Percentiles rank a stretch among this genome's conserved stretches.
These are phyloP conservation scores for Drosophila ironensis DNA, from an alignment of 1,140 invertebrate species.

Conservation along the genomic window DNA sequence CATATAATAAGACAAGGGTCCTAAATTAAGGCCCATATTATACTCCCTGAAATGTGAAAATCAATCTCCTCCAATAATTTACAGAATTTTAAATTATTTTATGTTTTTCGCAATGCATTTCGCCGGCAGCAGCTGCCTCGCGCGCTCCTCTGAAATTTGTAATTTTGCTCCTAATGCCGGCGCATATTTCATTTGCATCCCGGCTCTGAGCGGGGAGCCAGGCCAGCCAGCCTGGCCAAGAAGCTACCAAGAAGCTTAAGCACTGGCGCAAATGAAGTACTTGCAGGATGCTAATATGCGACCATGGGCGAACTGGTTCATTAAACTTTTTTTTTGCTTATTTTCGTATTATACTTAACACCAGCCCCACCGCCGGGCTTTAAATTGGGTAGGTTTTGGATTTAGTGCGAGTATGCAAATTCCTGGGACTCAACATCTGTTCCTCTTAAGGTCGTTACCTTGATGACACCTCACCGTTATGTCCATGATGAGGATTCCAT, in stretches of 20 bases:
- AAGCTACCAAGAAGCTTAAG: constrained; percentile 31
- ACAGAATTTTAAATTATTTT: background rate
- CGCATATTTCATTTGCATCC: constrained; percentile 65
- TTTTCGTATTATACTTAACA: constrained; percentile 32
- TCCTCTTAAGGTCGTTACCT: constrained; percentile 38
- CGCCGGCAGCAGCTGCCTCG: constrained; percentile 24
- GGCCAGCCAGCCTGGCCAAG: background rate
- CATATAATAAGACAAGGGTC: too few species aligned
- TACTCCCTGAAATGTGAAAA: too few species aligned
- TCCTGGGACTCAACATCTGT: constrained; percentile 24
- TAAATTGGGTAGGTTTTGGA: constrained; percentile 26
- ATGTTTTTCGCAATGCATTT: constrained; percentile 1
- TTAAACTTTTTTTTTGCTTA: constrained; percentile 20
- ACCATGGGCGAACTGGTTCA: constrained; percentile 38
- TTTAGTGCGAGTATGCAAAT: constrained; percentile 30
- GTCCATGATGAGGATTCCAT: constrained; percentile 19
- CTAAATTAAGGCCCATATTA: too few species aligned
- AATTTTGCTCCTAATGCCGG: constrained; percentile 65
- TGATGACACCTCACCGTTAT: constrained; percentile 31
- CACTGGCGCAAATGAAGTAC: constrained; percentile 32
- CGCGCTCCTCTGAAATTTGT: constrained; percentile 56
- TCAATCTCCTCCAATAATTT: background rate
- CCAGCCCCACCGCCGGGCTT: constrained; percentile 10
- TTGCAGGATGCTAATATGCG: constrained; percentile 38
- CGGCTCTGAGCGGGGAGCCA: constrained; percentile 1